Evolutionary conservation across 2,797 vertebrate genomes (phyloP), one percentile per base, ranked within the genome.

Genomic region (Poeciliopsis presidionis): DNA sequence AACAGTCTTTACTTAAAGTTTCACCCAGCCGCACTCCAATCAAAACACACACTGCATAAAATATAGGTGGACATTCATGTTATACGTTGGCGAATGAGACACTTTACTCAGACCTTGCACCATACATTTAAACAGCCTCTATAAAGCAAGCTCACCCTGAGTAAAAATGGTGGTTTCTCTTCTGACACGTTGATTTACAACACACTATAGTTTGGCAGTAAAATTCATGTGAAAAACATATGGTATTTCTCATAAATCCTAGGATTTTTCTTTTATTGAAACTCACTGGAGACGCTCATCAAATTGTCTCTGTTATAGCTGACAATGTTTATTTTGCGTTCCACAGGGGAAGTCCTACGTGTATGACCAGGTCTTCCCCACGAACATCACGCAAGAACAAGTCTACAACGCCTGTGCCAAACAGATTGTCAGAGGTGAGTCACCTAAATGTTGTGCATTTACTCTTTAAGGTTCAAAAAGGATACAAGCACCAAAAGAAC

Each of bases 351-450:
- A 96, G 83, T 91, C 96, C 0, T 98, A 96, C 30, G 96, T 91
- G 28, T 98, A 97, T 81, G 97, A 98, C 90, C 95, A 96, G 20
- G 97, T 98, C 55, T 98, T 98, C 80, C 96, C 97, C n/a, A 96
- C 96, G 5, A 98, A 97, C 93, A 95, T 96, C 59, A 97, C 96
- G 20, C 97, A 98, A 92, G 97, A 97, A 73, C 97, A 98, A 91
- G 96, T 98, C 74, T 98, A 98, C 91, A 97, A 96, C 49, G 94
- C 96, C 7, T 98, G 97, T 25, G 97, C 97, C 93, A 97, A 97
- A 94, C 97, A 97, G 91, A 98, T 98, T 73, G 97, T 98, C 83
- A 97, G 96, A 97, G 97, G 97, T 98, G 92, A 94, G 92, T 87
- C 69, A 51, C 4, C 0, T 1, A 39, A 53, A 51, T 5, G 4